Base-by-base conservation (phyloP, 2,797 vertebrate genomes). In the Enteromius unitaeniatus region DNA sequence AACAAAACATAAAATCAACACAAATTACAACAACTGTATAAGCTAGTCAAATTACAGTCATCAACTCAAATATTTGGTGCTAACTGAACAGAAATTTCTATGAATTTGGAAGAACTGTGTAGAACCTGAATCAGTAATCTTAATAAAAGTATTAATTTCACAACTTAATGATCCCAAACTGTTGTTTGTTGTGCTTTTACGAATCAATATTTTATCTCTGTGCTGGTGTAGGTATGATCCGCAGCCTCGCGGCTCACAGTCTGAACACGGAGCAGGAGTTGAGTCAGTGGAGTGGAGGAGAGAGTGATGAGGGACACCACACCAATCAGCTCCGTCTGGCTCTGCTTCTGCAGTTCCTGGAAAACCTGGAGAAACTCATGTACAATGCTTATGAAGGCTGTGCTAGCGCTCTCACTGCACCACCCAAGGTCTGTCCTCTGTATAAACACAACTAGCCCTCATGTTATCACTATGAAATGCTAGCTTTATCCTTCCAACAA, bases 381-480 rank as follows among this genome's bases (percentile, higher is more conserved):
- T 99, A 99, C 92, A 99, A 99, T 23, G 98, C 98, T 6, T 99
- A 98, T 3, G 98, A 99, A 90, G 98, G 98, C 89, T 99, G 98
- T 28, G 97, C 98, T 68, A 99, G 98, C 58, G 98, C 98, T 0
- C 96, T 99, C 45, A 98, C 97, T 0, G 95, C 98, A 5, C 98
- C 98, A 4, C 98, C 98, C 17, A 99, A 99, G 97, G 98, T 99
- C 88, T 34, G n/a, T 31, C 21, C 13, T 15, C 3, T 42, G 7
- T 34, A 23, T 40, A 37, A 9, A 34, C 1, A 23, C n/a, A 15
- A 23, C 14, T 23, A 37, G 3, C 28, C 7, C 11, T 73, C 5
- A 21, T 10, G 14, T 82, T 72, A 51, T 49, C 31, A 17, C 4
- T 10, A 6, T 79, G 28, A 8, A 78, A 2, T 21, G 23, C 11